A percentile compares a stretch with the other conserved stretches of the same genome.
phyloP scores from a whole-genome alignment of 2,113 vertebrate species.

The Jaculus jaculus region DNA sequence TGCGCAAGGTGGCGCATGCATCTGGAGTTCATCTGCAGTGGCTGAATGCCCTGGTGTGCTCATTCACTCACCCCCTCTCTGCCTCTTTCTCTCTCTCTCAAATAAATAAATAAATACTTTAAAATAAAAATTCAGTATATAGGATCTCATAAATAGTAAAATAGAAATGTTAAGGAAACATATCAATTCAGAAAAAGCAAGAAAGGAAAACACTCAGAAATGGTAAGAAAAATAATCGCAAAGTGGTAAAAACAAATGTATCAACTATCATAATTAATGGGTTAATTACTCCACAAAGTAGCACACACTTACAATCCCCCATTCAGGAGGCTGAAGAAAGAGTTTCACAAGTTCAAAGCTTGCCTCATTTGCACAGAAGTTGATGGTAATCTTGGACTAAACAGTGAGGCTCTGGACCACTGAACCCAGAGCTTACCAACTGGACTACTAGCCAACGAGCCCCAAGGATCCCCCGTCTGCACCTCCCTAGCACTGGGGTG shows the following conservation, averaged over 20 bases:
- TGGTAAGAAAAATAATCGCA: background rate
- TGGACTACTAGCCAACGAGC: too few species aligned
- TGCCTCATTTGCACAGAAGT: background rate
- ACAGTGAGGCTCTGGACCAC: background rate
- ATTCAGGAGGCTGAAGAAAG: background rate
- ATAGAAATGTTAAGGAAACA: background rate
- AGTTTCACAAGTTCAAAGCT: background rate
- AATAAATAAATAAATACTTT: too few species aligned
- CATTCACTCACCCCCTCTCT: too few species aligned
- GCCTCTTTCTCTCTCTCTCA: too few species aligned
- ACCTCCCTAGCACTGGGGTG: too few species aligned
- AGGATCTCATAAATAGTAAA: background rate
- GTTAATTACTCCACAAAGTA: background rate
- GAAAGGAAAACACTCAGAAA: background rate
- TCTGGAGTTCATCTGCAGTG: too few species aligned
- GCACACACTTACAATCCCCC: background rate
- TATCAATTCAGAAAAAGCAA: background rate
- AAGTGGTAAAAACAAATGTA: conserved; percentile 2
- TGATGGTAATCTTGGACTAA: too few species aligned
- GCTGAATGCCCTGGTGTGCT: too few species aligned
- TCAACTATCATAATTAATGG: background rate
- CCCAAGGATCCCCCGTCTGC: too few species aligned
- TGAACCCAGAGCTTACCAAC: too few species aligned
- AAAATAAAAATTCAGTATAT: background rate
- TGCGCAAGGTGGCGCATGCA: too few species aligned